phyloP scores from a whole-genome alignment of 2,888 invertebrate species.

The Oscheius sp. region DNA sequence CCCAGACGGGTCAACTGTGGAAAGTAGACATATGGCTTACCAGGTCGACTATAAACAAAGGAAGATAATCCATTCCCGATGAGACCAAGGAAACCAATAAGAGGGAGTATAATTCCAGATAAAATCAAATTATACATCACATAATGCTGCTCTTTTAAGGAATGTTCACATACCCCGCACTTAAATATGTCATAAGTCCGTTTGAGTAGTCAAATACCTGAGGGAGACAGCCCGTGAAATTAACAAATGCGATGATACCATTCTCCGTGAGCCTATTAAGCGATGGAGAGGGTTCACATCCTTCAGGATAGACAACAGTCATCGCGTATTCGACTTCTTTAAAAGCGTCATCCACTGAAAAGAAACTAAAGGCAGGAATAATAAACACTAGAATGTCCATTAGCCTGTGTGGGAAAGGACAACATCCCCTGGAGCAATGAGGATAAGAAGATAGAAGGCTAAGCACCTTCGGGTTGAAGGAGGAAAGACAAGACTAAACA shows the following conservation, averaged over 20 bases:
- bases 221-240: constrained; percentile 33
- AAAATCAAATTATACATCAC: constrained; percentile 64
- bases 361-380: too few species aligned
- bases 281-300: constrained; percentile 35
- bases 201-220: too few species aligned
- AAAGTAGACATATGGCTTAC: constrained; percentile 36
- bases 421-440: not conserved
- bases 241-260: constrained; percentile 22
- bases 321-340: constrained; percentile 22
- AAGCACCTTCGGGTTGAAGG: not conserved
- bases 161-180: constrained; percentile 51
- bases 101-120: constrained; percentile 64
- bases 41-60: constrained; percentile 66
- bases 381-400: not conserved
- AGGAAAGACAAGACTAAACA: constrained; percentile 24
- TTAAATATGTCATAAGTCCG: constrained; percentile 26
- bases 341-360: constrained; percentile 22
- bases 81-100: constrained; percentile 65
- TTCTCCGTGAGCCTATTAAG: constrained; percentile 25
- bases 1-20: not conserved
- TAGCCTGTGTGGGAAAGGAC: not conserved
- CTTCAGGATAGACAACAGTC: constrained; percentile 41
- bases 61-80: constrained; percentile 67
- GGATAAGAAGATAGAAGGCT: not conserved
- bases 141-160: constrained; percentile 42